Evolutionary conservation across 2,797 vertebrate genomes (phyloP).

Genomic region (Phoxinus dragarum): DNA sequence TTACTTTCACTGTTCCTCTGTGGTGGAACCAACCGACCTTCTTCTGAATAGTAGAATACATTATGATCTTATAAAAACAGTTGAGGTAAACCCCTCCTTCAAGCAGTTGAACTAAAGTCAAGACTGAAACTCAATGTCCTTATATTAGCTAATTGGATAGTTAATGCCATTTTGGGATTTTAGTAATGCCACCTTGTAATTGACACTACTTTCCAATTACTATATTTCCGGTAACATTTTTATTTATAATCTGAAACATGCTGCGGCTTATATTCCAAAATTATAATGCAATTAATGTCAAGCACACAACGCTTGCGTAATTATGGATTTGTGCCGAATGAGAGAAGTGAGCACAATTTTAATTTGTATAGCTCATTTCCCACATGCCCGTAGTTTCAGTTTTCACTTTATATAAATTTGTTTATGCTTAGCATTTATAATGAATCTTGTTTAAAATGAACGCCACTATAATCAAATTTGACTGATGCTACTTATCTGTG

Average conservation of each 20-base stretch:
- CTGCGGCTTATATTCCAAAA: not conserved
- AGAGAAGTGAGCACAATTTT: not conserved
- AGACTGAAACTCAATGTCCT: not conserved
- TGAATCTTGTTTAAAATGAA: not conserved
- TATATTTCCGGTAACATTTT: not conserved
- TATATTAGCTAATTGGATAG: not conserved
- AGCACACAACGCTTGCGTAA: not conserved
- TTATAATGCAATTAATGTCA: not conserved
- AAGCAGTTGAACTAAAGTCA: not conserved
- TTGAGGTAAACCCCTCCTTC: not conserved
- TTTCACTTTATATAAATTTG: not conserved
- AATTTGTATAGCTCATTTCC: not conserved
- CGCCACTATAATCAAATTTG: not conserved
- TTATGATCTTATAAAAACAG: not conserved
- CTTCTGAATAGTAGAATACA: slow-evolving; percentile 2
- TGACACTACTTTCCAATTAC: not conserved
- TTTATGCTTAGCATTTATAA: not conserved
- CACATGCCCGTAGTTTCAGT: not conserved
- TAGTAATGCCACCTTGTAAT: not conserved
- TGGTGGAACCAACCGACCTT: not conserved
- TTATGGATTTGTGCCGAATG: not conserved
- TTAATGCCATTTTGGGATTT: not conserved
- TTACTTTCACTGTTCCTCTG: not conserved
- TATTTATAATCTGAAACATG: not conserved
- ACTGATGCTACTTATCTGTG: not conserved